A percentile compares a stretch with the other conserved stretches of the same genome.
Evolutionary conservation across 2,888 invertebrate genomes (phyloP).

Genomic region (Agelastica alni): DNA sequence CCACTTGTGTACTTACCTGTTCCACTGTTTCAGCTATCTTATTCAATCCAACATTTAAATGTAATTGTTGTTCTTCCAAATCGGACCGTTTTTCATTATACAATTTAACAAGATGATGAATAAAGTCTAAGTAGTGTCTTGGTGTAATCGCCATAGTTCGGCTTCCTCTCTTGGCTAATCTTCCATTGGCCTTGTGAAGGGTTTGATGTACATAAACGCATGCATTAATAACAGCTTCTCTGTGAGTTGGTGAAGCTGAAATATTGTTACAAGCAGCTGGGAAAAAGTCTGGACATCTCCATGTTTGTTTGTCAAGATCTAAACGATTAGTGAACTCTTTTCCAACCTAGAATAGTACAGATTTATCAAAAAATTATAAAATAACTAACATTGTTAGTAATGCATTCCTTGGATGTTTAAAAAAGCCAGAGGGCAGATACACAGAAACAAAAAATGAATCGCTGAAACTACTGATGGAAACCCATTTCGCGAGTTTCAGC

Average conservation of each 20-base stretch:
- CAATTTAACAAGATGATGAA: constrained; percentile 97
- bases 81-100: constrained; percentile 98
- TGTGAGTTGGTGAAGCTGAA: constrained; percentile 75
- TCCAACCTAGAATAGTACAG: no score
- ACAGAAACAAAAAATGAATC: no score
- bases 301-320: constrained; percentile 87
- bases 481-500: no score
- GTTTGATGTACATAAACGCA: constrained; percentile 99
- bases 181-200: constrained; percentile 89
- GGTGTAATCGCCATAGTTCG: constrained; percentile 98
- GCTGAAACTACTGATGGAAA: no score
- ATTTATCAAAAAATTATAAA: no score
- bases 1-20: constrained; percentile 59
- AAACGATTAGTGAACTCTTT: constrained; percentile 95
- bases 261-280: constrained; percentile 83
- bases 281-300: constrained; percentile 88
- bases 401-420: no score
- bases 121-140: constrained; percentile 96
- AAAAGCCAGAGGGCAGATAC: no score
- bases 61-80: constrained; percentile 97
- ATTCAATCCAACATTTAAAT: constrained; percentile 96
- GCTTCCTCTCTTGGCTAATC: constrained; percentile 88
- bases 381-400: no score
- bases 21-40: constrained; percentile 99
- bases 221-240: constrained; percentile 98